Percentiles rank a stretch among this genome's conserved stretches.
Conservation (phyloP, 2,113 vertebrate genomes). For the Anolis carolinensis region DNA sequence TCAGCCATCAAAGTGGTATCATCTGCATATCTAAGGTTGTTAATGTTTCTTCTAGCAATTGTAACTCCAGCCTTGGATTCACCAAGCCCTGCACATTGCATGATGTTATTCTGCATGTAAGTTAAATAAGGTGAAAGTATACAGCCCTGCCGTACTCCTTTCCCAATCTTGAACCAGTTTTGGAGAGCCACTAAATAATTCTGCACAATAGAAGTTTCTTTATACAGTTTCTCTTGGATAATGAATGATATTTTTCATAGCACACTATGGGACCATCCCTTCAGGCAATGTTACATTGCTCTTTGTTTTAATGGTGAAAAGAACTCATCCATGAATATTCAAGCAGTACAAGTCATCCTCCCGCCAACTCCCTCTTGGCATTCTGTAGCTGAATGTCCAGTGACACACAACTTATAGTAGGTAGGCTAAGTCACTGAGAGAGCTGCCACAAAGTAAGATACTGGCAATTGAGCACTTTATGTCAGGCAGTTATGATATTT, state of each 20-base stretch:
- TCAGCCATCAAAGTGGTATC: too few species aligned
- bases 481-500: background rate
- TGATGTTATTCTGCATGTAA: too few species aligned
- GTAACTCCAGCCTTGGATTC: too few species aligned
- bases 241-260: background rate
- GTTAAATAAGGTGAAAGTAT: too few species aligned
- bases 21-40: too few species aligned
- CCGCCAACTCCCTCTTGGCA: background rate
- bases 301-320: background rate
- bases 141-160: too few species aligned
- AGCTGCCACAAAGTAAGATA: background rate
- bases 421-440: background rate
- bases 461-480: background rate
- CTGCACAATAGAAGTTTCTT: background rate
- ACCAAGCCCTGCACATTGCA: too few species aligned
- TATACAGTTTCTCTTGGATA: background rate
- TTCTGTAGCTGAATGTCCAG: background rate
- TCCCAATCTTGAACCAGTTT: too few species aligned
- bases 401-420: background rate
- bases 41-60: too few species aligned
- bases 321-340: accelerated
- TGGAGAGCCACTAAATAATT: too few species aligned
- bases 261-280: background rate
- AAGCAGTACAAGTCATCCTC: background rate
- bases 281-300: background rate